Conservation (phyloP, 1,140 invertebrate genomes). For the Reticulitermes speratus region DNA sequence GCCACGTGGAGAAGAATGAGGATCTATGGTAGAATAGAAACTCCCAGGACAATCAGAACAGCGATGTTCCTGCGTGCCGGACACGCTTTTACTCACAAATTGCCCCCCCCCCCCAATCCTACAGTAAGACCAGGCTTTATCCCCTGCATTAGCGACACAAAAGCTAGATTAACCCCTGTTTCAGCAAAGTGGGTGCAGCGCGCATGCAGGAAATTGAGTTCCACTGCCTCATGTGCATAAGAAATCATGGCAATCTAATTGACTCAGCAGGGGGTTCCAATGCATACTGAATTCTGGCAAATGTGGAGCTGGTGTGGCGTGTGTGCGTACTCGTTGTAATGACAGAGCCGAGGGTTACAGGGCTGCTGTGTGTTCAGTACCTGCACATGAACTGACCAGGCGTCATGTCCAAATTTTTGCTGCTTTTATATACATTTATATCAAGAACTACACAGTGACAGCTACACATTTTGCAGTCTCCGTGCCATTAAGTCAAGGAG, state of each 20-base stretch:
- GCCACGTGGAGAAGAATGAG: no score
- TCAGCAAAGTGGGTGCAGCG: not conserved
- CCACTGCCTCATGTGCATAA: constrained; percentile 3
- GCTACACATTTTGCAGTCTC: no score
- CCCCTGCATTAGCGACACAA: constrained; percentile 11
- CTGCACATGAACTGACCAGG: no score
- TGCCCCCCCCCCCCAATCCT: not conserved
- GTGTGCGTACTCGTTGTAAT: no score
- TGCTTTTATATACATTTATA: no score
- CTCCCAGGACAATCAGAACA: no score
- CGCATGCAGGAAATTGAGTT: not conserved
- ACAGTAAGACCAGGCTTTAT: not conserved
- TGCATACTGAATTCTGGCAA: not conserved
- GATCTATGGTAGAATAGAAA: no score
- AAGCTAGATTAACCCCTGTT: constrained; percentile 11
- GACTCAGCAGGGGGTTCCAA: not conserved
- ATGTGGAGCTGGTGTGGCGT: not conserved
- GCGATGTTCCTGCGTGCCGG: not conserved
- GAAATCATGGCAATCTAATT: not conserved
- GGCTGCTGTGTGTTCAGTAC: no score
- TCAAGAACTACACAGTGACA: no score
- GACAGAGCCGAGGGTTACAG: no score
- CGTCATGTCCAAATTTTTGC: no score
- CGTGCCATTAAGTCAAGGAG: no score
- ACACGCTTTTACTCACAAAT: constrained; percentile 1